Evolutionary conservation across 2,888 invertebrate genomes (phyloP).

Genomic region (Macrosiphum euphorbiae): DNA sequence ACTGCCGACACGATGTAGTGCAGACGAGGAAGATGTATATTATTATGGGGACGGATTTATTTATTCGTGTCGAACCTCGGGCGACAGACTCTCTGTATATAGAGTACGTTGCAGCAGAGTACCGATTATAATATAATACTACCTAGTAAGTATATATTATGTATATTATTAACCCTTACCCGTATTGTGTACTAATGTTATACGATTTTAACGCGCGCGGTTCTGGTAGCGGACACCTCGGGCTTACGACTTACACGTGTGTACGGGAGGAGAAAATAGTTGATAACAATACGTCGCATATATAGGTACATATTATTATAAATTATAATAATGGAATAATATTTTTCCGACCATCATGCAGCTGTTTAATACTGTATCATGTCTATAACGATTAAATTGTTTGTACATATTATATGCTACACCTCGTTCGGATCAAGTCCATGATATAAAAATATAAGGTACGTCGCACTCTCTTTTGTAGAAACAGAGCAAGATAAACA

Average conservation of each 20-base stretch:
- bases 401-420: not conserved
- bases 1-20: not conserved
- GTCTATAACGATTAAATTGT: not conserved
- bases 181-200: not conserved
- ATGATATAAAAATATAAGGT: not conserved
- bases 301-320: not conserved
- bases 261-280: not conserved
- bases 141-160: not conserved
- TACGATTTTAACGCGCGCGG: not conserved
- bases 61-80: not conserved
- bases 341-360: not conserved
- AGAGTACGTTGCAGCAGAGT: not conserved
- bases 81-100: not conserved
- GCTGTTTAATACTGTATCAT: not conserved
- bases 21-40: not conserved
- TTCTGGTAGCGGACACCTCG: not conserved
- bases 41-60: not conserved
- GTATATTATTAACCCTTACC: not conserved
- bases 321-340: not conserved
- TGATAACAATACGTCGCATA: not conserved
- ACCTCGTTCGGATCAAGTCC: not conserved
- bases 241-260: not conserved
- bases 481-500: not conserved
- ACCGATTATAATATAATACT: too few species aligned
- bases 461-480: not conserved